phyloP scores from a whole-genome alignment of 1,140 invertebrate species.

The Papilio glaucus region DNA sequence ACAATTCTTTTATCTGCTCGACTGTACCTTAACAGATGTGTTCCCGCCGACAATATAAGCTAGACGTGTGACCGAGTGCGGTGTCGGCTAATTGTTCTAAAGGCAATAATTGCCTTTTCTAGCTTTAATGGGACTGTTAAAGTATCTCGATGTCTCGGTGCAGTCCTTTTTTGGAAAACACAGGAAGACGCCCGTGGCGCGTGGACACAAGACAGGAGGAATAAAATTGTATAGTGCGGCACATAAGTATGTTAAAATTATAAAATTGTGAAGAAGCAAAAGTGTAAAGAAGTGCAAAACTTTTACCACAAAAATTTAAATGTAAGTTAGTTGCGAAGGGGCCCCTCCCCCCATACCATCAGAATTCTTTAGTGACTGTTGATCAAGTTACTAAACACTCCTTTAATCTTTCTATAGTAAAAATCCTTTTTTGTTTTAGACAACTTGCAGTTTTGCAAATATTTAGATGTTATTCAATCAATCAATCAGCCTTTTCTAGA shows the following conservation, averaged over 20 bases:
- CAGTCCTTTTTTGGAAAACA: constrained; percentile 36
- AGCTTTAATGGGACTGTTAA: constrained; percentile 56
- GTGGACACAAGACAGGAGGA: neutral
- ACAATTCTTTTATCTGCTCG: neutral
- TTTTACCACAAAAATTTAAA: too few species aligned
- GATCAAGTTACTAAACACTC: too few species aligned
- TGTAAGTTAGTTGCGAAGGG: too few species aligned
- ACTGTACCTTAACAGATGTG: constrained; percentile 23
- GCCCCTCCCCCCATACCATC: too few species aligned
- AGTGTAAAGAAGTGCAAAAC: too few species aligned
- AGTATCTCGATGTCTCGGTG: constrained; percentile 40
- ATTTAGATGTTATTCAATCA: too few species aligned
- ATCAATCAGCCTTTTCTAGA: too few species aligned
- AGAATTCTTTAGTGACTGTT: too few species aligned
- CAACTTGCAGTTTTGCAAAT: too few species aligned
- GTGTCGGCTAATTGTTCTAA: constrained; percentile 58
- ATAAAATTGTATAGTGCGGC: constrained; percentile 8
- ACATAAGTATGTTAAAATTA: constrained; percentile 13
- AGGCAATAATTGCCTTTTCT: constrained; percentile 60
- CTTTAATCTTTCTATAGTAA: too few species aligned
- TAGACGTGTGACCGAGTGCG: constrained; percentile 35
- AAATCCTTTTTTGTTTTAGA: too few species aligned
- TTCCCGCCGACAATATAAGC: constrained; percentile 30
- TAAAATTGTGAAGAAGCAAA: too few species aligned
- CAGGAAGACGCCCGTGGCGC: constrained; percentile 17